phyloP scores from a whole-genome alignment of 2,888 invertebrate species.

The Polydrusus cervinus region DNA sequence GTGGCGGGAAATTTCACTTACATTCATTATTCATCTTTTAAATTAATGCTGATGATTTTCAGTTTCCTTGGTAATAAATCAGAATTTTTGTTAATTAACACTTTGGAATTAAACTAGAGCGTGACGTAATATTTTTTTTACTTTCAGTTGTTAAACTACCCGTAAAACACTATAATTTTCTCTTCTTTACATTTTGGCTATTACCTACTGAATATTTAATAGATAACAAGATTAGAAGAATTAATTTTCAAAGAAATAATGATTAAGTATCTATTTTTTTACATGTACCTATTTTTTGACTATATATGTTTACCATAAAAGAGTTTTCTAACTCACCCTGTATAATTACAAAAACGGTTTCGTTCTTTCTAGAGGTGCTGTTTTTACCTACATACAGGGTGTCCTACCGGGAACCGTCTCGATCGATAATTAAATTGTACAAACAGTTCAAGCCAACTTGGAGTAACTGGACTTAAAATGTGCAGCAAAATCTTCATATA shows the following conservation, averaged over 20 bases:
- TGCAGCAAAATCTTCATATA: no score
- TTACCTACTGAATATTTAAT: not conserved
- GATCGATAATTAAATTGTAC: no score
- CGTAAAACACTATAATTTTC: constrained; percentile 39
- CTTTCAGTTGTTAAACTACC: constrained; percentile 40
- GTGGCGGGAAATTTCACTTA: constrained; percentile 54
- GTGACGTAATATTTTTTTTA: constrained; percentile 33
- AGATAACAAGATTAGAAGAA: not conserved
- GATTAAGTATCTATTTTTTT: no score
- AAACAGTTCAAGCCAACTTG: no score
- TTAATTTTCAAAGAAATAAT: not conserved
- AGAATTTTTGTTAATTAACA: not conserved
- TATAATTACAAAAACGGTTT: no score
- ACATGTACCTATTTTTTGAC: no score
- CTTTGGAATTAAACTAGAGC: constrained; percentile 21
- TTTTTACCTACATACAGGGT: no score
- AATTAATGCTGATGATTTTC: not conserved
- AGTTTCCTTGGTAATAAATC: not conserved
- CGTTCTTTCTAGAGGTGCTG: no score
- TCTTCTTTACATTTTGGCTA: constrained; percentile 20
- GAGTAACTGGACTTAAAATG: no score
- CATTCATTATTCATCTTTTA: constrained; percentile 58
- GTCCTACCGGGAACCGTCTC: no score
- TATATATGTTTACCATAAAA: no score
- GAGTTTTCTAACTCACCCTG: no score